Percentiles rank a stretch among this genome's conserved stretches.
These are phyloP conservation scores for Drosophila emarginata DNA, from an alignment of 2,888 invertebrate species.

Conservation along the genomic window DNA sequence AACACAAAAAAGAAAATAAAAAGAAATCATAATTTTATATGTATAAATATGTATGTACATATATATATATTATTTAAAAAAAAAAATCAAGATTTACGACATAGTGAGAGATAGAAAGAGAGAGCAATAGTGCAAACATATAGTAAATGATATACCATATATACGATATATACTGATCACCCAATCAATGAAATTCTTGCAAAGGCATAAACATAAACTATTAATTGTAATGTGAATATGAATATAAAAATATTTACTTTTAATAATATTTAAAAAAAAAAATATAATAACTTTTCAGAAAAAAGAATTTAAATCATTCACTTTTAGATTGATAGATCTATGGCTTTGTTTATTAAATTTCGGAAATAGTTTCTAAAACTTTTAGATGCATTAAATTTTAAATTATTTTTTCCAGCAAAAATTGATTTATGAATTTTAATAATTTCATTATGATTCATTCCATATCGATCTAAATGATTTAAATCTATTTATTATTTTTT, in stretches of 20 bases:
- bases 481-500: no score
- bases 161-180: conserved; percentile 22
- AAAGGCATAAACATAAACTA: not conserved
- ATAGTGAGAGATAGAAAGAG: conserved; percentile 7
- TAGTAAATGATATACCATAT: conserved; percentile 30
- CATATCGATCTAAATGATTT: no score
- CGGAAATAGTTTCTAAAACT: no score
- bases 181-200: conserved; percentile 1
- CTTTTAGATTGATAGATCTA: no score
- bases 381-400: not conserved
- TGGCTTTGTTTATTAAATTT: no score
- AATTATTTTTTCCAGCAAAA: not conserved
- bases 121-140: conserved; percentile 31
- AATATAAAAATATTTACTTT: no score
- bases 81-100: conserved; percentile 33
- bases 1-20: conserved; percentile 24
- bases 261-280: not conserved
- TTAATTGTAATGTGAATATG: no score
- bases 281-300: not conserved
- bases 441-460: no score
- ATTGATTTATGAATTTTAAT: not conserved
- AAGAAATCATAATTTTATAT: conserved; percentile 11
- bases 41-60: not conserved
- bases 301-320: not conserved
- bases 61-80: not conserved